Evolutionary conservation across 2,888 invertebrate genomes (phyloP), one percentile per base, ranked within the genome.

Genomic region (Callyntrura guangdongensis): DNA sequence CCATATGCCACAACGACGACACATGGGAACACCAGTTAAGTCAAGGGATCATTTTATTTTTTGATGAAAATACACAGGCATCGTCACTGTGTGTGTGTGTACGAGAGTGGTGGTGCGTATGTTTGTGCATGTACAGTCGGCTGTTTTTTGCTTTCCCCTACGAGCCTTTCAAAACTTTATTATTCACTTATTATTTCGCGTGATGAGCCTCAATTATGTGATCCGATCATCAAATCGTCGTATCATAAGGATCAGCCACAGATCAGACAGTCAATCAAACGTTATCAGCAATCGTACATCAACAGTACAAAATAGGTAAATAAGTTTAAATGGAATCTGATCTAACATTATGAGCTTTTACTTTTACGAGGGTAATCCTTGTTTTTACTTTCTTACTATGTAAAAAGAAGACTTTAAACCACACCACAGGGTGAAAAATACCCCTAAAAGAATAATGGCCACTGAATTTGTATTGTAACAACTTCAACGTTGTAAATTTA

Each of bases 181-280:
- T 83, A 74, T 83, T 74, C 82, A 81, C 59, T 81, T 69, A 90
- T 90, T 90, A 90, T 92, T 92, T 93, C 92, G 93, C 92, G 93
- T 93, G 93, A 91, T 91, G 92, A 89, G 87, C 74, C 90, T 85
- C 92, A 92, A 93, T 93, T 92, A 93, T 72, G 8, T 72, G 45
- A 79, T 79, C n/a, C 0, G 72, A 22, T 45, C 22, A 72, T 36
- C 36, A 36, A 4, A 36, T 36, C 36, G 36, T 36, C 36, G 3
- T 36, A 6, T 36, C 6, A 36, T 36, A 4, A 36, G 90, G 92
- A 93, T 92, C 92, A 92, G 91, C 22, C n/a, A 8, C 91, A 79
- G 25, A 79, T 90, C 85, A 91, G 86, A 90, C 92, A 93, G 91
- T 92, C 92, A 92, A 91, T 90, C 91, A 91, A 91, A 47, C 25